Conservation (phyloP, 2,888 invertebrate genomes). For the Sicus ferrugineus region DNA sequence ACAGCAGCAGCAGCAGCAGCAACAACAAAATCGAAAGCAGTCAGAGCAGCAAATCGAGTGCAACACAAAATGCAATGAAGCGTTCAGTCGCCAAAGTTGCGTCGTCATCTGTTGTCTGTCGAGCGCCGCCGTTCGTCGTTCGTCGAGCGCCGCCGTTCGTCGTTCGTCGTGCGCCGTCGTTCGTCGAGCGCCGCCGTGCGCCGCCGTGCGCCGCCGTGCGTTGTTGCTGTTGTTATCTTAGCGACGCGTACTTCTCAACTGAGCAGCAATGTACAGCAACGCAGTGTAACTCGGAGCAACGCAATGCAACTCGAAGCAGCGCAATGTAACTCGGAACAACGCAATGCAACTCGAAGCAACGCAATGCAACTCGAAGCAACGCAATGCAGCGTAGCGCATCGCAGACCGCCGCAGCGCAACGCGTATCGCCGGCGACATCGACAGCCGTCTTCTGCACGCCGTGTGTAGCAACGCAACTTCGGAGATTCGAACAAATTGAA, state of each 20-base stretch:
- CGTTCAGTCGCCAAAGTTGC: not conserved
- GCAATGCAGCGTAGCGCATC: not conserved
- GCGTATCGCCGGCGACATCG: not conserved
- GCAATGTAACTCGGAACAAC: not conserved
- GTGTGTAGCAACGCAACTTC: too few relatives aligned
- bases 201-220: too few relatives aligned
- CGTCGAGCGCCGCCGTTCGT: too few relatives aligned
- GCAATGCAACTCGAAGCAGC: not conserved
- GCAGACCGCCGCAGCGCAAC: not conserved
- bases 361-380: not conserved
- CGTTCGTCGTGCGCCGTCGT: too few relatives aligned
- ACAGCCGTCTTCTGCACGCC: not conserved
- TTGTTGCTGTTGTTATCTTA: too few relatives aligned
- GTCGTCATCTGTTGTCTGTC: not conserved
- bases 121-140: not conserved
- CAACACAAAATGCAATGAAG: conserved; percentile 12
- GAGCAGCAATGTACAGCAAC: not conserved
- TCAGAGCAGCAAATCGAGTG: not conserved
- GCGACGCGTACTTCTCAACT: not conserved
- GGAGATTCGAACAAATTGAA: too few relatives aligned
- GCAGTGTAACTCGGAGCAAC: not conserved
- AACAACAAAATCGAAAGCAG: not conserved
- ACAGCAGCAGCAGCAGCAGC: not conserved
- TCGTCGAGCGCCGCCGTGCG: too few relatives aligned
- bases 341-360: not conserved